Percentiles rank a stretch among this genome's conserved stretches.
phyloP scores from a whole-genome alignment of 2,797 vertebrate genomes.

The Darevskia nairensis region DNA sequence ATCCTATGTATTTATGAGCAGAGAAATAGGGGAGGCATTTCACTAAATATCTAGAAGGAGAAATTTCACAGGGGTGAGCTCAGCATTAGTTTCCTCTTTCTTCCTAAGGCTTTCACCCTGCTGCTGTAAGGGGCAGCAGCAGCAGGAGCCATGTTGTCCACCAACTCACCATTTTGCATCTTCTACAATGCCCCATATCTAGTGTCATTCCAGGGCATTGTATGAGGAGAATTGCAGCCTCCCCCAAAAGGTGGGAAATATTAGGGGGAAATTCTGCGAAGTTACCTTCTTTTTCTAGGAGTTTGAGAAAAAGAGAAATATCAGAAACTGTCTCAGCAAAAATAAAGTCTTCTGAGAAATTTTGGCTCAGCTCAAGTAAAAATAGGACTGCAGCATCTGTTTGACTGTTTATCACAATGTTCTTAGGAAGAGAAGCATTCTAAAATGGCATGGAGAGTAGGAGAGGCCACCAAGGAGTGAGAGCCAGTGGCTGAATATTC shows the following conservation, averaged over 20 bases:
- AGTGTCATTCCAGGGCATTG: neutral
- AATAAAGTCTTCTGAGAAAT: neutral
- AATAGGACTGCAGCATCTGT: neutral
- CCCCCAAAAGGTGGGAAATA: neutral
- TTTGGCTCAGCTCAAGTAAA: neutral
- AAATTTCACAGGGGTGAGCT: too few relatives aligned
- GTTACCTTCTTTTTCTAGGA: neutral
- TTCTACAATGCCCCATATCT: neutral
- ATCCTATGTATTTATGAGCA: too few relatives aligned
- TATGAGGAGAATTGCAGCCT: neutral
- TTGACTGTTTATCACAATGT: conserved; percentile 2
- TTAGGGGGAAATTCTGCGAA: neutral
- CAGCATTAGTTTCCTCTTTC: too few relatives aligned
- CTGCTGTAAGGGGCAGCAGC: too few relatives aligned
- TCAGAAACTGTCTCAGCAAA: too few relatives aligned
- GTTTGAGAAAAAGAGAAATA: too few relatives aligned
- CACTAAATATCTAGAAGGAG: too few relatives aligned
- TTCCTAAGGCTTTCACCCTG: too few relatives aligned
- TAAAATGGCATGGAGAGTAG: neutral
- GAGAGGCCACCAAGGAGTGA: neutral
- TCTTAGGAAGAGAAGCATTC: neutral
- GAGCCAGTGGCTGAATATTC: conserved; percentile 28
- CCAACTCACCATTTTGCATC: neutral
- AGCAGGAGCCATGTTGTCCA: too few relatives aligned
- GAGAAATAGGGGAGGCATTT: too few relatives aligned